A percentile compares a stretch with the other conserved stretches of the same genome.
phyloP scores from a whole-genome alignment of 1,140 invertebrate species.

The Mactra quadrangularis region DNA sequence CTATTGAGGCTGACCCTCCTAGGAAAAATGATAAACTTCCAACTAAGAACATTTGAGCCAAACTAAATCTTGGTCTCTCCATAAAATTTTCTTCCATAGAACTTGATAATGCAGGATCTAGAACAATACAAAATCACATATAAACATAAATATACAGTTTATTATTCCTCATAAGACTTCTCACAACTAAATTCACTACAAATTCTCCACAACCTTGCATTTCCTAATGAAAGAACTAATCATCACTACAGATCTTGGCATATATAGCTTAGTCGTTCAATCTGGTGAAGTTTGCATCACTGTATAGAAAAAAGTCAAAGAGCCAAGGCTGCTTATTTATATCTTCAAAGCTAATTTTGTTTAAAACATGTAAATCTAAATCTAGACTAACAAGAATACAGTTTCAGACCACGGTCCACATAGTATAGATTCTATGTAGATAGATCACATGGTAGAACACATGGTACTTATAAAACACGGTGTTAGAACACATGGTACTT shows the following conservation, averaged over 20 bases:
- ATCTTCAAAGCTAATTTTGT: no score
- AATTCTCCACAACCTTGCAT: neutral
- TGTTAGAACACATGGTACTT: no score
- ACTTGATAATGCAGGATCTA: conserved; percentile 35
- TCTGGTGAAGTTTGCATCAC: no score
- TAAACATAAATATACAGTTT: neutral
- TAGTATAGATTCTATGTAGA: no score
- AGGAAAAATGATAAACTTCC: conserved; percentile 41
- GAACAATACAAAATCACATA: conserved; percentile 1
- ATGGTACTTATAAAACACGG: no score
- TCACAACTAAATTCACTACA: neutral
- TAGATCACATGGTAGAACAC: no score
- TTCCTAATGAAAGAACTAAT: neutral
- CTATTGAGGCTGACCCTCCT: conserved; percentile 43
- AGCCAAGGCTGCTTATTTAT: no score
- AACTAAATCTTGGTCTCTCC: conserved; percentile 33
- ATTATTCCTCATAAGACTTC: neutral
- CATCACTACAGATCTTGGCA: neutral
- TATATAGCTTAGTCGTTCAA: no score
- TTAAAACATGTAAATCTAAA: no score
- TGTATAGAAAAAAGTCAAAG: no score
- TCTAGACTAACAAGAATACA: no score
- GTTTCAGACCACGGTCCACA: no score
- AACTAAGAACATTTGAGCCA: conserved; percentile 50
- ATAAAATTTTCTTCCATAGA: conserved; percentile 29